Percentiles rank a stretch among this genome's conserved stretches.
phyloP scores from a whole-genome alignment of 2,113 vertebrate species.

The Megalops atlanticus region DNA sequence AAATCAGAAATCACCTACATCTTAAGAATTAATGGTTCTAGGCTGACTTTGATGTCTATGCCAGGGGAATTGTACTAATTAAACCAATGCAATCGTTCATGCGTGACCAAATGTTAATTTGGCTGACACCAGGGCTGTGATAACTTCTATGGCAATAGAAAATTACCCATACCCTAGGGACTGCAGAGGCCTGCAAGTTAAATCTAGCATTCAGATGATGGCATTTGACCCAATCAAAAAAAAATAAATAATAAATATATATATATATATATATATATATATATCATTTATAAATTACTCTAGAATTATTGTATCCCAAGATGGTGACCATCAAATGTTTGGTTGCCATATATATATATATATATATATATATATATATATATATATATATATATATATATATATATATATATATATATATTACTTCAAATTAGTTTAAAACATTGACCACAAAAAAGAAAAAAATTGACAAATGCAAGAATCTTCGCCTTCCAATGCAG shows the following conservation, averaged over 20 bases:
- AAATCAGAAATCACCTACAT: not conserved
- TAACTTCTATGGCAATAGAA: not conserved
- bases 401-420: too few relatives aligned
- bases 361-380: too few relatives aligned
- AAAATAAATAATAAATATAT: too few relatives aligned
- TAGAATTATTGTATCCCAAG: not conserved
- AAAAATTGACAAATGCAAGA: too few relatives aligned
- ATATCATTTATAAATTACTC: too few relatives aligned
- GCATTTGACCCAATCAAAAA: not conserved
- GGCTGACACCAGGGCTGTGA: not conserved
- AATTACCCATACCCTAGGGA: not conserved
- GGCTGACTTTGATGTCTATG: not conserved
- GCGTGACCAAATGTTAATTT: constrained; percentile 8
- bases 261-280: too few relatives aligned
- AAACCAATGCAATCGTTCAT: not conserved
- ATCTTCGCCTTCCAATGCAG: not conserved
- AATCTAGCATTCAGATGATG: not conserved
- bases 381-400: too few relatives aligned
- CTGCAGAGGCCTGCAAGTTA: not conserved
- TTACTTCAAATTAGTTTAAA: too few relatives aligned
- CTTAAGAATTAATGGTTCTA: not conserved
- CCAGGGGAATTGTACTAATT: not conserved
- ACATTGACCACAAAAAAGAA: too few relatives aligned
- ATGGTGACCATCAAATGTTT: not conserved
- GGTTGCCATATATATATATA: not conserved